phyloP scores from a whole-genome alignment of 2,113 vertebrate species.

The Xiphophorus couchianus region DNA sequence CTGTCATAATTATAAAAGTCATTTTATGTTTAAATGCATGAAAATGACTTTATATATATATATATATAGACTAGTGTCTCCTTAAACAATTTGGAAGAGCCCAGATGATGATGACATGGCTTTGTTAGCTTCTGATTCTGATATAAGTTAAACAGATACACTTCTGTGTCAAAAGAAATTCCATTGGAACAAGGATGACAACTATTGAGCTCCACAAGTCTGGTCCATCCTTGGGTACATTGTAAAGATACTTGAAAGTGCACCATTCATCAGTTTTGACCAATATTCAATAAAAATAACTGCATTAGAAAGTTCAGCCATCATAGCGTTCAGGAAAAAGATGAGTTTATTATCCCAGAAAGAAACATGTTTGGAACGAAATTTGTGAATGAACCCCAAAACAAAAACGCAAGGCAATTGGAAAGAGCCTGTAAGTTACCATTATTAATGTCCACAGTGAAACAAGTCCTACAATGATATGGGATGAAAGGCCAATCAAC shows the following conservation, averaged over 20 bases:
- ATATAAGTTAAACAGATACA: too few relatives aligned
- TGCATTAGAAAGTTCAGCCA: background rate
- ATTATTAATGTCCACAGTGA: too few relatives aligned
- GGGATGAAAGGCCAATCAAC: background rate
- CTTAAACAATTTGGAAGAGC: background rate
- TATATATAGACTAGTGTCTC: background rate
- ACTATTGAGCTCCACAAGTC: background rate
- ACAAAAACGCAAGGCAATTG: background rate
- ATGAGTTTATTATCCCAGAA: background rate
- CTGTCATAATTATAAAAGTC: too few relatives aligned
- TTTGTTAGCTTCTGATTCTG: too few relatives aligned
- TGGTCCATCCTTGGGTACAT: background rate
- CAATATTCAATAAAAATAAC: background rate
- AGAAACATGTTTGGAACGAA: background rate
- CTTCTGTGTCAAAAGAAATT: too few relatives aligned
- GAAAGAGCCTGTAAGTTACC: background rate
- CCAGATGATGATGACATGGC: background rate
- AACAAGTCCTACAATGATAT: too few relatives aligned
- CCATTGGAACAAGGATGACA: too few relatives aligned
- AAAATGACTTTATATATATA: too few relatives aligned
- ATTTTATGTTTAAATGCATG: too few relatives aligned
- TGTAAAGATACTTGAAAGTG: background rate
- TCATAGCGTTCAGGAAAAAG: background rate
- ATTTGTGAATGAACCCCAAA: background rate
- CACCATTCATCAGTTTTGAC: background rate